These are phyloP conservation scores for Centruroides sculpturatus DNA, from an alignment of 1,140 invertebrate species.

Conservation along the genomic window DNA sequence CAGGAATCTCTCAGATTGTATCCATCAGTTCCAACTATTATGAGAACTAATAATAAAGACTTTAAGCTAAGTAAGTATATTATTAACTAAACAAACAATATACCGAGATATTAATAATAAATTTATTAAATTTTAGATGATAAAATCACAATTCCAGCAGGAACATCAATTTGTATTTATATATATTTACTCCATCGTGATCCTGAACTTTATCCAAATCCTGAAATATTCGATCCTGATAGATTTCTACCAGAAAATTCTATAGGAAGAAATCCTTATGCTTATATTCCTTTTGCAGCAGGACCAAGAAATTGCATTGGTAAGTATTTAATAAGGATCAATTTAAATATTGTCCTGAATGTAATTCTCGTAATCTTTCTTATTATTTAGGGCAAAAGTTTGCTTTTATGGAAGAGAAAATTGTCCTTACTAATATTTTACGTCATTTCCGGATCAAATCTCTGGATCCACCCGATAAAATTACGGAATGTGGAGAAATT, in stretches of 20 bases:
- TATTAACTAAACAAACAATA: background rate
- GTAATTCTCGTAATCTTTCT: background rate
- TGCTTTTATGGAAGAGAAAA: constrained; percentile 40
- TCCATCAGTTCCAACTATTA: no score
- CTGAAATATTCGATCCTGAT: constrained; percentile 5
- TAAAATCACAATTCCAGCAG: constrained; percentile 31
- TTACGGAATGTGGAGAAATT: background rate
- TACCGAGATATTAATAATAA: constrained; percentile 19
- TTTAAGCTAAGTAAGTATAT: background rate
- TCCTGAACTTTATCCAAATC: constrained; percentile 1
- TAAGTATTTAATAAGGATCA: background rate
- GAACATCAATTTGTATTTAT: constrained; percentile 26
- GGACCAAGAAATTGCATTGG: constrained; percentile 32
- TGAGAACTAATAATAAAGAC: no score
- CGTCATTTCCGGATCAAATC: constrained; percentile 19
- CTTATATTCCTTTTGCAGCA: constrained; percentile 28
- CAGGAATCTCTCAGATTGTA: no score
- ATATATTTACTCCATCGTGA: constrained; percentile 10
- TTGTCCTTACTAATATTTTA: constrained; percentile 32
- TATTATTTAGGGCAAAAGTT: constrained; percentile 32
- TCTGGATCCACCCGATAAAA: constrained; percentile 14
- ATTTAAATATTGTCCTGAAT: no score
- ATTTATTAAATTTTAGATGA: background rate
- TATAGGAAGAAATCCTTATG: constrained; percentile 31
- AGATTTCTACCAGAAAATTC: constrained; percentile 13